These are phyloP conservation scores for Alces alces DNA, from an alignment of 2,113 vertebrate genomes.

Conservation along the genomic window DNA sequence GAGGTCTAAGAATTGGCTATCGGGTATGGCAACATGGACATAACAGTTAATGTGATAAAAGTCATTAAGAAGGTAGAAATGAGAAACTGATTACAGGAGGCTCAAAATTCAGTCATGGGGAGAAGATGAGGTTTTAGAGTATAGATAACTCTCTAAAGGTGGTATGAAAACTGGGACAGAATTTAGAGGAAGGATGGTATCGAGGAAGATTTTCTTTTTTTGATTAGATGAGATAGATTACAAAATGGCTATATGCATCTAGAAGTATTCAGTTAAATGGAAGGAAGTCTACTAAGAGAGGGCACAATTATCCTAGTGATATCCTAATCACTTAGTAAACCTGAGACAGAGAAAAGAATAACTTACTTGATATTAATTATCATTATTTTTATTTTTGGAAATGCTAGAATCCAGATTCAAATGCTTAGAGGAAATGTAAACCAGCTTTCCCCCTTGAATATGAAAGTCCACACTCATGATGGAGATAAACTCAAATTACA, in stretches of 20 bases:
- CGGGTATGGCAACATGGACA: not conserved
- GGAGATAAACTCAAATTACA: not conserved
- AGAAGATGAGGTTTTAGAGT: not conserved
- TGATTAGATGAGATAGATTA: not conserved
- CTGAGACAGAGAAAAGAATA: not conserved
- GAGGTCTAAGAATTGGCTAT: not conserved
- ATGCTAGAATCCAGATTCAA: not conserved
- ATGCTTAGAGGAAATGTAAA: not conserved
- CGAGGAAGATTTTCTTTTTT: not conserved
- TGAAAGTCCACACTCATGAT: not conserved
- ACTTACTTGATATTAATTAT: not conserved
- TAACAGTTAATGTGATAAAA: not conserved
- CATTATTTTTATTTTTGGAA: not conserved
- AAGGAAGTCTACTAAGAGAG: not conserved
- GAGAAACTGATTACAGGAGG: not conserved
- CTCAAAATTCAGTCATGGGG: not conserved
- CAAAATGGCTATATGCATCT: not conserved
- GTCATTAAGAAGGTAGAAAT: not conserved
- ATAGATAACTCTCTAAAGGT: not conserved
- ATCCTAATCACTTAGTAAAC: not conserved
- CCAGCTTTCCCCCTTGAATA: not conserved
- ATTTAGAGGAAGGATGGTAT: not conserved
- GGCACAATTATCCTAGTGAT: not conserved
- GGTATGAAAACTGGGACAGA: not conserved
- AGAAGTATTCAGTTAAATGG: not conserved